Evolutionary conservation across 1,140 invertebrate genomes (phyloP), one percentile per base, ranked within the genome.

Genomic region (Meloidogyne hapla): DNA sequence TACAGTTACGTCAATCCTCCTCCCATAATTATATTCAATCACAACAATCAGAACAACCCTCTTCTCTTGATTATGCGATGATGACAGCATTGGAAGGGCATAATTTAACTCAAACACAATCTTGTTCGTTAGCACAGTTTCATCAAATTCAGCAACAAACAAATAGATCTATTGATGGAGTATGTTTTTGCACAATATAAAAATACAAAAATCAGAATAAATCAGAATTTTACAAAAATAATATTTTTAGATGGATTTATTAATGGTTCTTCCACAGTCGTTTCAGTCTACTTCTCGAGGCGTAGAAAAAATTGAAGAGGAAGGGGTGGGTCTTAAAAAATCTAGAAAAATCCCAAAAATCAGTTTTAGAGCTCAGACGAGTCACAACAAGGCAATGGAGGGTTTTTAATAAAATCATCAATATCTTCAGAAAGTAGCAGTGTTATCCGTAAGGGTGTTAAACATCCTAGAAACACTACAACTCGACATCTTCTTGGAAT

Each of bases 401-500:
- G 69, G 6, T 70, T 45, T 70, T 25, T 56, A 73, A 61, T 64
- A 33, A 56, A 56, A 56, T 56, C n/a, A 56, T 56, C 18, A 56
- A 56, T n/a, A 5, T 56, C 48, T 1, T 56, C 48, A 8, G 48
- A 56, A 15, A n/a, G 48, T n/a, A n/a, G 4, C 6, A 21, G 71
- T 21, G 71, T 73, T 33, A 73, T 73, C 23, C 42, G 71, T 15
- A 73, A 73, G 25, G 48, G 71, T 73, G n/a, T 28, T n/a, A 70
- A 25, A 23, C 40, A 33, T 10, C 21, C 69, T 26, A n/a, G 21
- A 33, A 40, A 70, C 10, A 6, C 26, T 21, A 33, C 28, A 10
- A 33, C 71, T n/a, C 28, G 71, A 18, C 56, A 73, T 63, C 23
- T 73, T 61, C 71, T 73, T 40, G 71, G 71, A 33, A 73, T 73